Conservation (phyloP, 2,113 vertebrate genomes). For the Maccullochella peelii region DNA sequence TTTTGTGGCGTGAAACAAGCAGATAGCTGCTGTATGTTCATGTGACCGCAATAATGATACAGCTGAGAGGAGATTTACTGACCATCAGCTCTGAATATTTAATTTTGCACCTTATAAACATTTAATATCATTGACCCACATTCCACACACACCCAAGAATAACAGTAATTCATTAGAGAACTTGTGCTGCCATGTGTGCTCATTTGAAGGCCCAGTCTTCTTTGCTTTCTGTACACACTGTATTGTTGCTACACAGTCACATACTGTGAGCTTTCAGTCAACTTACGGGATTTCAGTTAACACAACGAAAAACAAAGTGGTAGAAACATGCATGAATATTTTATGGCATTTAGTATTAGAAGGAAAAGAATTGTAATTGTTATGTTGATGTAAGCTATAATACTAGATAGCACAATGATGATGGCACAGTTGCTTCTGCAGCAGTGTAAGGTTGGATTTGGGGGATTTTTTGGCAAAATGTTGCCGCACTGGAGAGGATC, state of each 20-base stretch:
- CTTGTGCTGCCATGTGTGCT: conserved; percentile 27
- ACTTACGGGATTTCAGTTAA: conserved; percentile 36
- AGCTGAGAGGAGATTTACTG: conserved; percentile 43
- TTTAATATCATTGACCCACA: conserved; percentile 76
- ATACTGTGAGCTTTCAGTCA: background rate
- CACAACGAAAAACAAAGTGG: conserved; percentile 11
- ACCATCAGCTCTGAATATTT: conserved; percentile 68
- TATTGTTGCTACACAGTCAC: background rate
- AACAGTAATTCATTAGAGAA: conserved; percentile 66
- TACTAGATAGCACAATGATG: background rate
- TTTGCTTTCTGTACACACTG: conserved; percentile 21
- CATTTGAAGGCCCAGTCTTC: conserved; percentile 28
- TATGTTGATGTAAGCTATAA: background rate
- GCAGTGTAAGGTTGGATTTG: background rate
- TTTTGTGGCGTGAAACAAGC: conserved; percentile 16
- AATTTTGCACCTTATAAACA: conserved; percentile 71
- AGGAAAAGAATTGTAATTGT: conserved; percentile 12
- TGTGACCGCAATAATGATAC: conserved; percentile 24
- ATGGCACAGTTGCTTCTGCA: background rate
- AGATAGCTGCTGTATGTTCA: conserved; percentile 4
- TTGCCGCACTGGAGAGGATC: conserved; percentile 2
- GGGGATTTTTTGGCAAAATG: conserved; percentile 3
- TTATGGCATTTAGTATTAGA: conserved; percentile 38
- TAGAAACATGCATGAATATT: conserved; percentile 43
- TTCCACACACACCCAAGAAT: conserved; percentile 52